These are phyloP conservation scores for Protosalanx chinensis DNA, from an alignment of 2,797 vertebrate species.

Conservation along the genomic window DNA sequence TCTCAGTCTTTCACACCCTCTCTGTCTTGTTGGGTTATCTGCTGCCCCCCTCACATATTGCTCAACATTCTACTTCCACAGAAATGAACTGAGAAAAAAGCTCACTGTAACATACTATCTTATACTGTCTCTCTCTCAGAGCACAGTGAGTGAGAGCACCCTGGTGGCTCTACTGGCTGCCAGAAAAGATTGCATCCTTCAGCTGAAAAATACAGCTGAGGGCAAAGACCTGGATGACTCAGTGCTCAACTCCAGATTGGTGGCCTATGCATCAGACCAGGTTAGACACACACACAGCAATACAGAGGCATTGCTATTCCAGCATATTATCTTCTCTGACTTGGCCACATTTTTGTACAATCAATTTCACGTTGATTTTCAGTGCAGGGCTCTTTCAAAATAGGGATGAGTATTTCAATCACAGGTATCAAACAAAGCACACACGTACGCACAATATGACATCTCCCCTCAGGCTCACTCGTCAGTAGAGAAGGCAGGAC, in stretches of 20 bases:
- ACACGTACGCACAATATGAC: not conserved
- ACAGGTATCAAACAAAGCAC: too few relatives aligned
- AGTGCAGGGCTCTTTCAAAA: too few relatives aligned
- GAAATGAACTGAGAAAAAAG: too few relatives aligned
- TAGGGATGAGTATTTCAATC: too few relatives aligned
- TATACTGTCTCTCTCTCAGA: constrained; percentile 65
- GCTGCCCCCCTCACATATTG: too few relatives aligned
- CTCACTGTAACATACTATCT: not conserved
- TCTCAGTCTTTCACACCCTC: constrained; percentile 7
- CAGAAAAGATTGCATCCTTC: constrained; percentile 87
- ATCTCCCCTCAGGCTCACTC: constrained; percentile 84
- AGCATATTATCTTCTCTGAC: not conserved
- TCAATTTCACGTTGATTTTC: too few relatives aligned
- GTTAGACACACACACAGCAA: constrained; percentile 51
- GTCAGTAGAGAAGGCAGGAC: constrained; percentile 93
- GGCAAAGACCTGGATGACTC: constrained; percentile 79
- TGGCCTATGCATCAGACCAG: constrained; percentile 92
- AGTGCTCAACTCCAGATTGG: constrained; percentile 82
- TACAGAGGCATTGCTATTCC: not conserved
- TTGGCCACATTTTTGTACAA: too few relatives aligned
- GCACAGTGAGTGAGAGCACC: constrained; percentile 93
- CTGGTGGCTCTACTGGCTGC: constrained; percentile 88
- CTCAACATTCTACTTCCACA: too few relatives aligned
- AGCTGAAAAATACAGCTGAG: constrained; percentile 74
- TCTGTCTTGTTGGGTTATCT: too few relatives aligned